Percentiles rank a stretch among this genome's conserved stretches.
Conservation (phyloP, 92 coral and sea anemone genomes). For the Zoanthus solanderi region DNA sequence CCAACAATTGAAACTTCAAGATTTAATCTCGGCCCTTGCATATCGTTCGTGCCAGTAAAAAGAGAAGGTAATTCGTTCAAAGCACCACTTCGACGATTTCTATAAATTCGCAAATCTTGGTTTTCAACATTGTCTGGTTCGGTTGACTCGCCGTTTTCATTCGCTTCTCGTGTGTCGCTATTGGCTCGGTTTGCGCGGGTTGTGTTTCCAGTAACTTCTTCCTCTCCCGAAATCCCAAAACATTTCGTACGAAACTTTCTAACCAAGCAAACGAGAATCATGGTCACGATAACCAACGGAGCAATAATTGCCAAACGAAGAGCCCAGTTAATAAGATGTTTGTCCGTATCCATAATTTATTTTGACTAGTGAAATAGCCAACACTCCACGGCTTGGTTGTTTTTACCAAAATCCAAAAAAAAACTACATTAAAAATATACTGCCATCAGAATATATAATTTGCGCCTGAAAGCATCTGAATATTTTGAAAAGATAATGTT, state of each 20-base stretch:
- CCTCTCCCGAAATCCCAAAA: not conserved
- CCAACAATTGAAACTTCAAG: constrained; percentile 22
- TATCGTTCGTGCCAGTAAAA: not conserved
- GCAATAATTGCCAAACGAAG: constrained; percentile 31
- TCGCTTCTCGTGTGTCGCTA: not conserved
- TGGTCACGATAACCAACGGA: constrained; percentile 14
- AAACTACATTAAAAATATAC: not conserved
- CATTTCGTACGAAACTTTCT: constrained; percentile 30
- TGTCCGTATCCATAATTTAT: not conserved
- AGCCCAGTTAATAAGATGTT: not conserved
- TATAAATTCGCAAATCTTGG: constrained; percentile 19
- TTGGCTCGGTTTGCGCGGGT: not conserved
- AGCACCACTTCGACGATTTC: constrained; percentile 32
- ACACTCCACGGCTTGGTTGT: not conserved
- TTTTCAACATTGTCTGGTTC: constrained; percentile 40
- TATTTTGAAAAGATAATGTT: constrained; percentile 26
- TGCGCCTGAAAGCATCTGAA: constrained; percentile 24
- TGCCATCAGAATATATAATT: not conserved
- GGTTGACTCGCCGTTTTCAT: not conserved
- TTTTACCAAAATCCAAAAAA: not conserved
- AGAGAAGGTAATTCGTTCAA: constrained; percentile 15
- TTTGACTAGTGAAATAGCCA: not conserved
- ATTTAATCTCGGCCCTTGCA: not conserved
- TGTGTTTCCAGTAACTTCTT: not conserved
- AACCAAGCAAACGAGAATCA: constrained; percentile 23